These are phyloP conservation scores for Spisula solida DNA, from an alignment of 2,888 invertebrate species.

Conservation along the genomic window DNA sequence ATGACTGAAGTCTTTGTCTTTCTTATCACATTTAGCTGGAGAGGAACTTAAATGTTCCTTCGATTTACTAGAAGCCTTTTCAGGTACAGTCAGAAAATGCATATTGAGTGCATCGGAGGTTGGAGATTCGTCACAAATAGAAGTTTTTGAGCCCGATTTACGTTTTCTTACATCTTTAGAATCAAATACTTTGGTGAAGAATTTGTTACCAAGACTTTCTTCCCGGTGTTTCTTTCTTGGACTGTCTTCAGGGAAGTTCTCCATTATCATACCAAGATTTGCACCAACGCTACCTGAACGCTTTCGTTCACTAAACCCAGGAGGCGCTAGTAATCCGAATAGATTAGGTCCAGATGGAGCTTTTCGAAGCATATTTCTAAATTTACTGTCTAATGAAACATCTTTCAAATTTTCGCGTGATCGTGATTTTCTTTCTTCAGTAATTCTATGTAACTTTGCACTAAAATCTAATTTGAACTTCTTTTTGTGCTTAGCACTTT, in stretches of 20 bases:
- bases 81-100: conserved; percentile 75
- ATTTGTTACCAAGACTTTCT: conserved; percentile 61
- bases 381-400: conserved; percentile 73
- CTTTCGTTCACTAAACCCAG: conserved; percentile 77
- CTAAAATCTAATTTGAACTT: conserved; percentile 85
- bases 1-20: conserved; percentile 26
- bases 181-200: conserved; percentile 69
- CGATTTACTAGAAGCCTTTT: conserved; percentile 57
- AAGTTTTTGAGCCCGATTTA: conserved; percentile 69
- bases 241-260: conserved; percentile 54
- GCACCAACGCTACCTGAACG: conserved; percentile 84
- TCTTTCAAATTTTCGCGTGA: conserved; percentile 79
- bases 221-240: conserved; percentile 50
- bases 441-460: conserved; percentile 82
- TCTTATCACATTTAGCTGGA: conserved; percentile 36
- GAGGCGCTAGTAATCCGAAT: conserved; percentile 81
- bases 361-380: conserved; percentile 79
- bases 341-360: conserved; percentile 84
- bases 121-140: conserved; percentile 71
- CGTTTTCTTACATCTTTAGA: conserved; percentile 66
- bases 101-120: conserved; percentile 73
- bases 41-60: conserved; percentile 48
- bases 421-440: conserved; percentile 82
- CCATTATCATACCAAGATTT: conserved; percentile 75
- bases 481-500: conserved; percentile 81